Percentiles rank a stretch among this genome's conserved stretches.
Conservation (phyloP, 2,797 vertebrate species). For the Lacerta agilis region DNA sequence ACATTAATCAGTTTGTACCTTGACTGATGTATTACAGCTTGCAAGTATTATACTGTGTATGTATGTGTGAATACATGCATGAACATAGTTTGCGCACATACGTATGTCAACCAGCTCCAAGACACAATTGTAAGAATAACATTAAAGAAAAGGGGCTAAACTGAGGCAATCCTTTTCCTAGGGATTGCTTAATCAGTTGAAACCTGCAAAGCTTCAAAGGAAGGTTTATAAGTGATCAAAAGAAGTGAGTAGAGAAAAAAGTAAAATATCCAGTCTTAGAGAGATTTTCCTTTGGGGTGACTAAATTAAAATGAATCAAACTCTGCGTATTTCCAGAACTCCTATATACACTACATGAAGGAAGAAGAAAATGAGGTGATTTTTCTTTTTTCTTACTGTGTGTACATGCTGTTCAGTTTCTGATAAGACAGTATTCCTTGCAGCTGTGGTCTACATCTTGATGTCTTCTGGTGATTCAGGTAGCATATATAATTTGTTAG, state of each 20-base stretch:
- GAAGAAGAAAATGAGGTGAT: too few relatives aligned
- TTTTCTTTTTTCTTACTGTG: neutral
- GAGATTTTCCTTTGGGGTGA: neutral
- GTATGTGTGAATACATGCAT: too few relatives aligned
- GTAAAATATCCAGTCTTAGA: neutral
- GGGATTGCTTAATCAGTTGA: neutral
- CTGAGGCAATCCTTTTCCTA: neutral
- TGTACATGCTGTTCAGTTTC: neutral
- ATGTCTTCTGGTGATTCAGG: neutral
- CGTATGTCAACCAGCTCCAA: neutral
- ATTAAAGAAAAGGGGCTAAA: neutral
- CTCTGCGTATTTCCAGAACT: neutral
- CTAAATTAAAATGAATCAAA: neutral
- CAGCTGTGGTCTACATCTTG: neutral
- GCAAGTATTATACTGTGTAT: too few relatives aligned
- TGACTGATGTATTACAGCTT: too few relatives aligned
- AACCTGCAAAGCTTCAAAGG: neutral
- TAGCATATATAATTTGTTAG: neutral
- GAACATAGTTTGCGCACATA: too few relatives aligned
- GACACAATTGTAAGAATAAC: constrained; percentile 12
- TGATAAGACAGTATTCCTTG: neutral
- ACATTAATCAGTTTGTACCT: too few relatives aligned
- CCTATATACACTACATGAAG: too few relatives aligned
- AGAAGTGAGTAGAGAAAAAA: neutral
- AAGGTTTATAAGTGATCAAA: neutral